Conservation (phyloP, 2,888 invertebrate species). For the Amitus sp. region DNA sequence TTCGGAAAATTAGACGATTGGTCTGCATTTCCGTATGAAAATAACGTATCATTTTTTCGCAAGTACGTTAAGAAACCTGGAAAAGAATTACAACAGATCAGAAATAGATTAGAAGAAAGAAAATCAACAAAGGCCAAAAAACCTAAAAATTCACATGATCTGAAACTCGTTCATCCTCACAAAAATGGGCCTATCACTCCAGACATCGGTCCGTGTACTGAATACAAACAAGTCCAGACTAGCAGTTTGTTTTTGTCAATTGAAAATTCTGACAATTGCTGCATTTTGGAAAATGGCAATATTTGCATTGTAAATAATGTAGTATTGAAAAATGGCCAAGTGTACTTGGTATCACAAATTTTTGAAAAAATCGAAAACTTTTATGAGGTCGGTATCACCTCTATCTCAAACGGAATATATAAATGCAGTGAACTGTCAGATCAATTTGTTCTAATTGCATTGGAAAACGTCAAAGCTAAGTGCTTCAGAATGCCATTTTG, state of each 20-base stretch:
- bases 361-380: not conserved
- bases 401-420: constrained; percentile 2
- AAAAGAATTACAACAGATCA: not conserved
- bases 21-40: constrained; percentile 33
- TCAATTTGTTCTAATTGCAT: constrained; percentile 2
- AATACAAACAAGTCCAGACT: not conserved
- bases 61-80: constrained; percentile 15
- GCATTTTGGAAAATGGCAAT: not conserved
- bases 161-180: not conserved
- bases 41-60: constrained; percentile 18
- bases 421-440: constrained; percentile 14
- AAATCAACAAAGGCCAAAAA: not conserved
- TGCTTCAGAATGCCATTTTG: constrained; percentile 22
- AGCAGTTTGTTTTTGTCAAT: not conserved
- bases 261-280: not conserved
- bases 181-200: not conserved
- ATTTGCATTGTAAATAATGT: not conserved
- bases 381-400: constrained; percentile 1
- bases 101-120: not conserved
- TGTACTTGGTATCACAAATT: not conserved
- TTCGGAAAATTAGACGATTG: constrained; percentile 26
- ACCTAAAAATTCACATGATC: not conserved
- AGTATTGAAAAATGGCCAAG: not conserved
- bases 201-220: not conserved
- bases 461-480: constrained; percentile 9